Percentiles rank a stretch among this genome's conserved stretches.
phyloP scores from a whole-genome alignment of 2,888 invertebrate genomes.

The Phaonia tiefii region DNA sequence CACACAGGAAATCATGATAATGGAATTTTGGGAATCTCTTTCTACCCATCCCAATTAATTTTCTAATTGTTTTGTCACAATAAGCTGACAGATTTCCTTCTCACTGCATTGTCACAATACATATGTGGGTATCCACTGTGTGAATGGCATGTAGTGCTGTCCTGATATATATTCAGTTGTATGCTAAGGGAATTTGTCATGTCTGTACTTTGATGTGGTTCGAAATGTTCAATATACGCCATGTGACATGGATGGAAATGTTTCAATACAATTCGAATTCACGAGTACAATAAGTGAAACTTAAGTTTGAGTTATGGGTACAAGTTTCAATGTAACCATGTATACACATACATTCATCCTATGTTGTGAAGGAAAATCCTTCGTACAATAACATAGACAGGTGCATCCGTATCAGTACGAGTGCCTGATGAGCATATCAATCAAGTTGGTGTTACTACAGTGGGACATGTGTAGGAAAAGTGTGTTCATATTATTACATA shows the following conservation, averaged over 20 bases:
- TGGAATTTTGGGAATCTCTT: neutral
- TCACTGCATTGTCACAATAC: too few relatives aligned
- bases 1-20: conserved; percentile 11
- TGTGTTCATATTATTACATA: too few relatives aligned
- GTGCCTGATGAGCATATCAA: neutral
- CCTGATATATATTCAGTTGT: too few relatives aligned
- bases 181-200: neutral
- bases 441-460: neutral
- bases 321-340: too few relatives aligned
- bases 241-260: neutral
- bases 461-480: neutral
- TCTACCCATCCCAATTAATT: neutral
- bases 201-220: neutral
- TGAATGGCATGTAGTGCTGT: too few relatives aligned
- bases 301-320: neutral
- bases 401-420: neutral
- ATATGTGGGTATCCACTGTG: too few relatives aligned
- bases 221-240: neutral
- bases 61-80: neutral
- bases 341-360: too few relatives aligned
- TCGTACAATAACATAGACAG: neutral
- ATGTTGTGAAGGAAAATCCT: neutral
- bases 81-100: neutral
- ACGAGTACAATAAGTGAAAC: neutral
- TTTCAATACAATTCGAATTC: neutral